Percentiles rank a stretch among this genome's conserved stretches.
phyloP scores from a whole-genome alignment of 2,113 vertebrate genomes.

The Helogale parvula region DNA sequence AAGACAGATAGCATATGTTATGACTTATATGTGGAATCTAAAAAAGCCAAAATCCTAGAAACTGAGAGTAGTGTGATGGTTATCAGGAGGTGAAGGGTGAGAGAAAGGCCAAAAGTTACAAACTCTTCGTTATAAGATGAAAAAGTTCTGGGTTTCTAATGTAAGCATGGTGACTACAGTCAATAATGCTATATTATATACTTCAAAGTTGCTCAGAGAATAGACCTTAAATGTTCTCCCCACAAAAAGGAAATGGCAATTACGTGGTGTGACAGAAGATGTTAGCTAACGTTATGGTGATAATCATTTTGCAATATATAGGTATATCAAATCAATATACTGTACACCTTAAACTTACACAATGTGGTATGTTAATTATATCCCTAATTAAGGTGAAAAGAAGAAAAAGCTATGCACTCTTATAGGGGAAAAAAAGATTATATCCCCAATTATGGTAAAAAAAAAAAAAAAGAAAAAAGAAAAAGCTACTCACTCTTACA shows the following conservation, averaged over 20 bases:
- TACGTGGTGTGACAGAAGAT: neutral
- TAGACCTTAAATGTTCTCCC: neutral
- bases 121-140: neutral
- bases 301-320: neutral
- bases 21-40: neutral
- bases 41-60: neutral
- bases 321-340: neutral
- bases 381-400: neutral
- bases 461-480: neutral
- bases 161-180: neutral
- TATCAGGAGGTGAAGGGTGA: neutral
- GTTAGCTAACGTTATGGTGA: neutral
- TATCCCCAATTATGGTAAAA: neutral
- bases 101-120: neutral
- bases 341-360: neutral
- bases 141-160: neutral
- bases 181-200: neutral
- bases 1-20: neutral
- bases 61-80: neutral
- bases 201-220: neutral
- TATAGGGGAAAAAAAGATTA: neutral
- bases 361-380: neutral
- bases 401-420: neutral
- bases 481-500: neutral
- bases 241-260: neutral